Base-by-base conservation (phyloP, 2,797 vertebrate species). In the Micrastur ruficollis region DNA sequence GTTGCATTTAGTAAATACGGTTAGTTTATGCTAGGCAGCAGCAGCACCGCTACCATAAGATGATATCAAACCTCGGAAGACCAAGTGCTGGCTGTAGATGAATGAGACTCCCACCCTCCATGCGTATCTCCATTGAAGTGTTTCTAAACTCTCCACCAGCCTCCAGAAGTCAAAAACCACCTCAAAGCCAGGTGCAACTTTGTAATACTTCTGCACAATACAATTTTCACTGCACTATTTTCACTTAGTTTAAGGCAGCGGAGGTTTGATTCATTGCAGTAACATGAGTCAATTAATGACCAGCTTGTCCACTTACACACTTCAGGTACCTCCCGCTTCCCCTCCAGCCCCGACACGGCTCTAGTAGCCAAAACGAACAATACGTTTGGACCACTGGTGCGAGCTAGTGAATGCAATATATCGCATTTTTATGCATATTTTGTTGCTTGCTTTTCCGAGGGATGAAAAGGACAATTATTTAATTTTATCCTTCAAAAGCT, bases 401-500 rank as follows among this genome's bases (percentile, higher is more conserved):
- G 8, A 85, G 85, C n/a, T 18, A 42, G 32, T 27, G 55, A 95
- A 91, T 46, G 79, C 10, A 52, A 56, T 9, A 32, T 7, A 44
- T 56, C 74, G 73, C 26, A 63, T 70, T 95, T 63, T 93, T 14
- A 81, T 36, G 47, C 55, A 32, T n/a, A 53, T 74, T 89, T 81
- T 81, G 79, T 68, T 74, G 63, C 86, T n/a, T 79, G 62, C 73
- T 68, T 91, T 94, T 89, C 90, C 94, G 75, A 63, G 16, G 31
- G 40, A 78, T 73, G 70, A 95, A 78, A 91, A 83, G 44, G 70
- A 83, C 80, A 94, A 90, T 87, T 73, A 93, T 79, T 96, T 94
- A 83, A 96, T 95, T 94, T 93, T 92, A 95, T 89, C 94, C 86
- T 96, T 97, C 87, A 91, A 92, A 97, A 97, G 80, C 67, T 95